Base-by-base conservation (phyloP, 2,113 vertebrate genomes). In the Plestiodon gilberti region DNA sequence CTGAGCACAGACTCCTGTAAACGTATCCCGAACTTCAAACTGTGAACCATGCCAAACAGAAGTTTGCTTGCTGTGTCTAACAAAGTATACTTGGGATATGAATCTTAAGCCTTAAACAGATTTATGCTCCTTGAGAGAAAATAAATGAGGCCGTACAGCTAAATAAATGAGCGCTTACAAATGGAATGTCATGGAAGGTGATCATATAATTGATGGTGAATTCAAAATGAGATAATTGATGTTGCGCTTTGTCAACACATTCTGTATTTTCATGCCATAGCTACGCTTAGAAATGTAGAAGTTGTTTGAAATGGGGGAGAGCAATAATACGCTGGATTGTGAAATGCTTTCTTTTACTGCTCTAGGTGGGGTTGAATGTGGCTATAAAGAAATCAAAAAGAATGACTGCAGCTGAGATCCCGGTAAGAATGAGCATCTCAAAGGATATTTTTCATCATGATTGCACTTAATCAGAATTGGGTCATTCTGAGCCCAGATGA, bases 311-410 rank as follows among this genome's bases (percentile, higher is more conserved):
- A 7, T 59, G 9, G 18, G 2, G 69, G 84, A 77, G 62, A 22
- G 64, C 6, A 1, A 65, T 43, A n/a, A 30, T 48, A n/a, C 77
- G 14, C 83, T 80, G n/a, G 25, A 92, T 30, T 55, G n/a, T 92
- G 70, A 91, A 84, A 52, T 91, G 48, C 23, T 64, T 90, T 33
- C 40, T 86, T 83, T 90, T 91, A 7, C 17, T 89, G 11, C 91
- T 78, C 48, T 91, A 96, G 96, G 55, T 85, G 71, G 95, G 94
- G 30, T 79, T 95, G 81, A 90, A 48, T 55, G 33, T 35, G 61
- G 89, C 93, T 74, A 83, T 96, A 87, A 89, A 86, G 70, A 88
- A 95, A 89, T 93, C 91, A 87, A 90, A 89, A 78, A 91, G 64
- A 85, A 90, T 78, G 43, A 90, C 59, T 91, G 87, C 75, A 86